These are phyloP conservation scores for Actinia tenebrosa DNA, from an alignment of 64 coral and sea anemone species.

Conservation along the genomic window DNA sequence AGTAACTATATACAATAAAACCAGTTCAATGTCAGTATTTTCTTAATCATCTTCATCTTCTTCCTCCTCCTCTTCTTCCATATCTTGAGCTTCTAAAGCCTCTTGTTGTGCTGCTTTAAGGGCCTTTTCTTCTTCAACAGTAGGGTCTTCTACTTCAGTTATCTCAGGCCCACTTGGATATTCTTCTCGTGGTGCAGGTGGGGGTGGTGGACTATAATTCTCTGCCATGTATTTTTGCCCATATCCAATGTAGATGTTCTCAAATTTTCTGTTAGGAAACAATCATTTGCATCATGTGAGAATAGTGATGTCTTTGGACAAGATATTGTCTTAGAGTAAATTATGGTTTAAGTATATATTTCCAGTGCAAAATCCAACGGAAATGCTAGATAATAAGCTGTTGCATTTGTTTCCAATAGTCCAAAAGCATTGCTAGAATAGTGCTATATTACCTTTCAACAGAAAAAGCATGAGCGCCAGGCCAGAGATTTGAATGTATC, in stretches of 20 bases:
- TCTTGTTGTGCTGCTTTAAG: constrained; percentile 94
- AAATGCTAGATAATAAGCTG: no score
- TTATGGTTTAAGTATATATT: no score
- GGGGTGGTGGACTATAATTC: constrained; percentile 95
- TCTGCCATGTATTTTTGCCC: constrained; percentile 93
- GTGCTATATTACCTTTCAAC: constrained; percentile 67
- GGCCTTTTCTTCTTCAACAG: constrained; percentile 97
- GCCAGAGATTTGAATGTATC: constrained; percentile 90
- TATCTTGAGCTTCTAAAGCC: constrained; percentile 73
- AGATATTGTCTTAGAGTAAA: no score
- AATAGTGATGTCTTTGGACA: no score
- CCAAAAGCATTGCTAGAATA: no score
- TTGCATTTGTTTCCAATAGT: no score
- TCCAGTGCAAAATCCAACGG: no score
- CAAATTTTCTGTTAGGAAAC: constrained; percentile 80
- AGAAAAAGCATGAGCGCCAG: constrained; percentile 95
- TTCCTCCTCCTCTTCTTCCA: constrained; percentile 94
- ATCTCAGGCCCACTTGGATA: constrained; percentile 97
- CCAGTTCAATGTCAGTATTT: neutral
- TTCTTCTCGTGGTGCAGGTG: constrained; percentile 90
- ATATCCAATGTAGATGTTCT: constrained; percentile 96
- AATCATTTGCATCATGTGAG: neutral
- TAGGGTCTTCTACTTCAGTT: constrained; percentile 89
- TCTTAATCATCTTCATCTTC: constrained; percentile 94
- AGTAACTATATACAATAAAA: neutral